Percentiles rank a stretch among this genome's conserved stretches.
These are phyloP conservation scores for Coelinius sp. DNA, from an alignment of 2,888 invertebrate species.

Conservation along the genomic window DNA sequence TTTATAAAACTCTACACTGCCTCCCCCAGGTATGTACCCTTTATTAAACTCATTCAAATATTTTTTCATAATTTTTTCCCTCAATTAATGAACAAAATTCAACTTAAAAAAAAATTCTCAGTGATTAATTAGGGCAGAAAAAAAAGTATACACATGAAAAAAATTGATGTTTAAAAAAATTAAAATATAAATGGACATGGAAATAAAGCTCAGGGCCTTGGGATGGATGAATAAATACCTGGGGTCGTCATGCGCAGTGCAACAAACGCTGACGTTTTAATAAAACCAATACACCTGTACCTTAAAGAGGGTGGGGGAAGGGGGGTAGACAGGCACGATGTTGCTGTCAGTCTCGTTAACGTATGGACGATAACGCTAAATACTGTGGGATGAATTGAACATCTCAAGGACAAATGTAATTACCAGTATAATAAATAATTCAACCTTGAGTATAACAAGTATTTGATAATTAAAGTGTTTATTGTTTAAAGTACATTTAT, in stretches of 20 bases:
- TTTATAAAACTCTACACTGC: background rate
- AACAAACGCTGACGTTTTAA: conserved; percentile 27
- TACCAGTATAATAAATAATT: conserved; percentile 35
- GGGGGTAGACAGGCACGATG: conserved; percentile 30
- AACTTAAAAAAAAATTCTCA: too few relatives aligned
- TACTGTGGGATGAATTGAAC: conserved; percentile 41
- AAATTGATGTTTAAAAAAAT: background rate
- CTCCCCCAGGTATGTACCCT: background rate
- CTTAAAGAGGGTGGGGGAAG: background rate
- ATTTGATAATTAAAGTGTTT: background rate
- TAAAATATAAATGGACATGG: background rate
- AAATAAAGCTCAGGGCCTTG: background rate
- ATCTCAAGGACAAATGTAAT: conserved; percentile 50
- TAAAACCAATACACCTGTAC: conserved; percentile 27
- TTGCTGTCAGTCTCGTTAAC: conserved; percentile 46
- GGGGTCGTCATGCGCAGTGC: conserved; percentile 37
- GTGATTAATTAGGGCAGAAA: too few relatives aligned
- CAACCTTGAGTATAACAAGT: background rate
- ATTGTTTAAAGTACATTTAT: background rate
- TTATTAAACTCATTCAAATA: too few relatives aligned
- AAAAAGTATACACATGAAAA: background rate
- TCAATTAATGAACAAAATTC: background rate
- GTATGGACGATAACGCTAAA: conserved; percentile 49
- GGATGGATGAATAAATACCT: background rate
- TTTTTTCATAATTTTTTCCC: too few relatives aligned